Conservation (phyloP, 2,113 vertebrate genomes). For the Atlantisia rogersi region DNA sequence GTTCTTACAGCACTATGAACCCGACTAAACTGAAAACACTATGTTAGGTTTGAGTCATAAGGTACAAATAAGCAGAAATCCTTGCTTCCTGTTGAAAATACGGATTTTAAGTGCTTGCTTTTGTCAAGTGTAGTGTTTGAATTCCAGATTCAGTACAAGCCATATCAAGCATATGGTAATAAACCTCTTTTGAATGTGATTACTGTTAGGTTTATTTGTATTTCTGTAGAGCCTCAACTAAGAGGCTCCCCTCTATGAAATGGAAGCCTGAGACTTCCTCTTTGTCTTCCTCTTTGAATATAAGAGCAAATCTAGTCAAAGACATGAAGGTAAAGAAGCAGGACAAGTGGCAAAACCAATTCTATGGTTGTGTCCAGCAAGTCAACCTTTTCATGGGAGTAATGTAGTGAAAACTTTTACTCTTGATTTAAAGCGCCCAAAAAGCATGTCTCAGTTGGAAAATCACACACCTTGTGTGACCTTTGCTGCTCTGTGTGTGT, state of each 20-base stretch:
- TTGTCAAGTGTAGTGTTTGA: neutral
- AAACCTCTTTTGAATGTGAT: neutral
- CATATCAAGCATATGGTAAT: neutral
- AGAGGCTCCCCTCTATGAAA: neutral
- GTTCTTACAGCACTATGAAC: neutral
- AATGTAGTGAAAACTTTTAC: neutral
- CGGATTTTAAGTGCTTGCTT: neutral
- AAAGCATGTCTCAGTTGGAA: neutral
- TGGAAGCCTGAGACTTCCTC: neutral
- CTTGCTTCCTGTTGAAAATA: neutral
- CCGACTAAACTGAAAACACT: neutral
- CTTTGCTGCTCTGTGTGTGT: neutral
- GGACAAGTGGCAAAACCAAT: neutral
- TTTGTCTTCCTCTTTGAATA: neutral
- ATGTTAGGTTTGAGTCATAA: neutral
- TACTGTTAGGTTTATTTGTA: neutral
- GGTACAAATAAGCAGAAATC: neutral
- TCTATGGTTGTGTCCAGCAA: neutral
- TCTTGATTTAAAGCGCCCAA: neutral
- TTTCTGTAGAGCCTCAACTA: neutral
- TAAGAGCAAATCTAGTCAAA: neutral
- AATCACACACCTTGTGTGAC: neutral
- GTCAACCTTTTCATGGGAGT: neutral
- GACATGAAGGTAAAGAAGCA: neutral
- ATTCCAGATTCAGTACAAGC: neutral